A percentile compares a stretch with the other conserved stretches of the same genome.
phyloP scores from a whole-genome alignment of 2,888 invertebrate species.

The Acrobasis consociella region DNA sequence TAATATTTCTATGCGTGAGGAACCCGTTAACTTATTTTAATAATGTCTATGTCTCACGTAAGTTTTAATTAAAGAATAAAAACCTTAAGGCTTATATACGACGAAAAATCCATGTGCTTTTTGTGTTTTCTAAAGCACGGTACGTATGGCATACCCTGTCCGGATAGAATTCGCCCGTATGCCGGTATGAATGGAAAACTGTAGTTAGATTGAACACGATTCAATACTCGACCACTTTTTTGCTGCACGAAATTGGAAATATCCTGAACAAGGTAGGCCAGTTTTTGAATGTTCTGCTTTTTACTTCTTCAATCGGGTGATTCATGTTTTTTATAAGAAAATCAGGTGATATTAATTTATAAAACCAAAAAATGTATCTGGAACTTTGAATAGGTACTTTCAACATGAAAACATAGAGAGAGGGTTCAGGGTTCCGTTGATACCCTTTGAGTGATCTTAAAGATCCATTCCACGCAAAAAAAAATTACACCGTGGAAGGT shows the following conservation, averaged over 20 bases:
- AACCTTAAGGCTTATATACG: not conserved
- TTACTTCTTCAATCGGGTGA: not conserved
- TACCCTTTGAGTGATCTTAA: too few species aligned
- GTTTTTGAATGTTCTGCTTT: not conserved
- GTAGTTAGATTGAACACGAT: conserved; percentile 12
- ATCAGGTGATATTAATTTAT: not conserved
- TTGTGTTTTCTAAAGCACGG: conserved; percentile 8
- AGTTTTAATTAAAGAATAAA: too few species aligned
- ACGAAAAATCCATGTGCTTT: not conserved
- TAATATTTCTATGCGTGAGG: too few species aligned
- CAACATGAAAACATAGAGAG: too few species aligned
- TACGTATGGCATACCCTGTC: not conserved
- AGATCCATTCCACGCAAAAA: too few species aligned
- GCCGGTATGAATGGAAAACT: conserved; percentile 2
- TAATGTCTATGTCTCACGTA: too few species aligned
- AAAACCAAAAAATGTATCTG: too few species aligned
- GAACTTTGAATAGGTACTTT: too few species aligned
- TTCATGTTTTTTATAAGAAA: not conserved
- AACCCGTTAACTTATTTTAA: too few species aligned
- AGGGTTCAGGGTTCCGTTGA: too few species aligned
- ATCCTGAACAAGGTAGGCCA: not conserved
- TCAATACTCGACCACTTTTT: conserved; percentile 10
- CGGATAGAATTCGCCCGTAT: conserved; percentile 1
- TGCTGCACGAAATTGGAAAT: conserved; percentile 5
- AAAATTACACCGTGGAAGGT: too few species aligned